Conservation (phyloP, 2,113 vertebrate genomes). For the Sminthopsis crassicaudata region DNA sequence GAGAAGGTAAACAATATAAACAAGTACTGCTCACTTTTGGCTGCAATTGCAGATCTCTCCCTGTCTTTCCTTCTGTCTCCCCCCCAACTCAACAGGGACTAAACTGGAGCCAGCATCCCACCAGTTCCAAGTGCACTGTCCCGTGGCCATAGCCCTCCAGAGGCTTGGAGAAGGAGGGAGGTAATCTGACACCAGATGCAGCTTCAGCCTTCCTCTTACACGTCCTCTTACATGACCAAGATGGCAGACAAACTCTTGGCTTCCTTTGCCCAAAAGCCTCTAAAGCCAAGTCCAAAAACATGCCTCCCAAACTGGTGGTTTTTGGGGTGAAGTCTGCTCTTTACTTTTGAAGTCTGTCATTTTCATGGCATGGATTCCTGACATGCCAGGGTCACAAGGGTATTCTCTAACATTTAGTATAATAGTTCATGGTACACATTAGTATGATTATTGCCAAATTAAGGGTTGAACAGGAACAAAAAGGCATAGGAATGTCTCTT, state of each 20-base stretch:
- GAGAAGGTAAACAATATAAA: background rate
- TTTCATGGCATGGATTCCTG: background rate
- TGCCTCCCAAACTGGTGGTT: background rate
- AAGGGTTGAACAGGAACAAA: background rate
- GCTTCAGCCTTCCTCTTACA: background rate
- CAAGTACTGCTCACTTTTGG: background rate
- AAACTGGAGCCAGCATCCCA: background rate
- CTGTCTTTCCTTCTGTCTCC: background rate
- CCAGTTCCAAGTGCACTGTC: background rate
- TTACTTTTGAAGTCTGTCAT: background rate
- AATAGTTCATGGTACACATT: background rate
- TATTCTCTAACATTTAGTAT: background rate
- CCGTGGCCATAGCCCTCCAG: background rate
- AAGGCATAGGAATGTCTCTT: background rate
- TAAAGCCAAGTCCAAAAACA: background rate
- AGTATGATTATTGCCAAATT: background rate
- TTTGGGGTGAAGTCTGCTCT: background rate
- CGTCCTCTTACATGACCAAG: background rate
- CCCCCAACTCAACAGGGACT: background rate
- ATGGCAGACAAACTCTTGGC: background rate
- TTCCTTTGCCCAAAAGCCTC: background rate
- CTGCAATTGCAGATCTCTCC: background rate
- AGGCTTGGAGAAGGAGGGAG: background rate
- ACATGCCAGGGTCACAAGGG: background rate
- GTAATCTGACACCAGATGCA: background rate